Evolutionary conservation across 2,797 vertebrate species (phyloP).

Genomic region (Lagorchestes hirsutus): DNA sequence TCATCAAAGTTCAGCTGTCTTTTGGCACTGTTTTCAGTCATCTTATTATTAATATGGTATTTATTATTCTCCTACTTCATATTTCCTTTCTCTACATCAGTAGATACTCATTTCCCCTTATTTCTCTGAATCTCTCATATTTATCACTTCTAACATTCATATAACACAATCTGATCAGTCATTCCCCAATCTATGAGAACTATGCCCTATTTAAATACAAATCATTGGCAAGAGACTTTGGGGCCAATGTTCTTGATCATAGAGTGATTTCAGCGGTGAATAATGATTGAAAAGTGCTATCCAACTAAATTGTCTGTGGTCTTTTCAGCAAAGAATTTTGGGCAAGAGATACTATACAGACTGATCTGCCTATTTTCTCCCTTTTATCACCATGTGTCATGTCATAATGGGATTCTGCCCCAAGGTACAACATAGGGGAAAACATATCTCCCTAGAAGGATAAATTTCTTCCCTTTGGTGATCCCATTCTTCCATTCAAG

Average conservation of each 20-base stretch:
- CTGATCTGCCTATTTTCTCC: constrained; percentile 21
- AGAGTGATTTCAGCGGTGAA: not conserved
- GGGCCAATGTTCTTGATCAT: not conserved
- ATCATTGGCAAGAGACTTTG: not conserved
- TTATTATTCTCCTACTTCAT: not conserved
- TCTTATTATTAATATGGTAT: not conserved
- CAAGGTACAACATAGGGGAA: not conserved
- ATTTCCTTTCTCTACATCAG: not conserved
- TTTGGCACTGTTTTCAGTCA: too few species aligned
- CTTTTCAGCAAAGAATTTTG: constrained; percentile 29
- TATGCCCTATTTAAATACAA: not conserved
- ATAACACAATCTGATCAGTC: not conserved
- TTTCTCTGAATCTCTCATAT: not conserved
- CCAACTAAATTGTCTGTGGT: constrained; percentile 10
- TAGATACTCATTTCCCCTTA: not conserved
- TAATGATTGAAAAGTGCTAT: not conserved
- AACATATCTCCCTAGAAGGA: not conserved
- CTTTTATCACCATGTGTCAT: not conserved
- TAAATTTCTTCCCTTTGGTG: not conserved
- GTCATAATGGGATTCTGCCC: not conserved
- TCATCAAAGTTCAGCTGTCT: not conserved
- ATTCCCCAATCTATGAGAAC: not conserved
- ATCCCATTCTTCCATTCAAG: not conserved
- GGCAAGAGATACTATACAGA: constrained; percentile 16
- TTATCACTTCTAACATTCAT: not conserved